Conservation (phyloP, 2,113 vertebrate species). For the Phalacrocorax brasilianus region DNA sequence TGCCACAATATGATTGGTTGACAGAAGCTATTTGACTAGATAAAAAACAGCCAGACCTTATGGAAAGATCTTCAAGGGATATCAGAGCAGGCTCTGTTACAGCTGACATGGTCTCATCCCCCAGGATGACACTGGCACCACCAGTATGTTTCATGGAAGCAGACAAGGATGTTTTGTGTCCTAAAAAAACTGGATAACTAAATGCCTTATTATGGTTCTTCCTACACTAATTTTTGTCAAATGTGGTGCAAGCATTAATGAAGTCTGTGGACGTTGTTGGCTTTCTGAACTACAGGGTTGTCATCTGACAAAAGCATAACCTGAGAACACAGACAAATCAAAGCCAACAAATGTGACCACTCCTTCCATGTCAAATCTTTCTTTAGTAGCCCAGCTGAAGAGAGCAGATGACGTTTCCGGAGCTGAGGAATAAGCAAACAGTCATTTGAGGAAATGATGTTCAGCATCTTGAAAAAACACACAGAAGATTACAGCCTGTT, state of each 20-base stretch:
- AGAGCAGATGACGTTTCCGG: neutral
- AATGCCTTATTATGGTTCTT: neutral
- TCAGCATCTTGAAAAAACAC: neutral
- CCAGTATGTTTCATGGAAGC: neutral
- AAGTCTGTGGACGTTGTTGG: neutral
- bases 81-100: neutral
- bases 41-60: neutral
- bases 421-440: neutral
- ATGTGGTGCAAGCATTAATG: neutral
- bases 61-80: neutral
- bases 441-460: neutral
- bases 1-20: neutral
- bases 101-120: neutral
- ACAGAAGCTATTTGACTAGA: neutral
- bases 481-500: neutral
- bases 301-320: neutral
- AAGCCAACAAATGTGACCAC: neutral
- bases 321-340: neutral
- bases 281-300: neutral
- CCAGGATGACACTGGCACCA: neutral
- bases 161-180: neutral
- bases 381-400: neutral
- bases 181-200: neutral
- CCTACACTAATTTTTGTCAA: neutral
- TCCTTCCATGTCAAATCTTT: neutral